phyloP scores from a whole-genome alignment of 2,113 vertebrate genomes.

The Melospiza melodia region DNA sequence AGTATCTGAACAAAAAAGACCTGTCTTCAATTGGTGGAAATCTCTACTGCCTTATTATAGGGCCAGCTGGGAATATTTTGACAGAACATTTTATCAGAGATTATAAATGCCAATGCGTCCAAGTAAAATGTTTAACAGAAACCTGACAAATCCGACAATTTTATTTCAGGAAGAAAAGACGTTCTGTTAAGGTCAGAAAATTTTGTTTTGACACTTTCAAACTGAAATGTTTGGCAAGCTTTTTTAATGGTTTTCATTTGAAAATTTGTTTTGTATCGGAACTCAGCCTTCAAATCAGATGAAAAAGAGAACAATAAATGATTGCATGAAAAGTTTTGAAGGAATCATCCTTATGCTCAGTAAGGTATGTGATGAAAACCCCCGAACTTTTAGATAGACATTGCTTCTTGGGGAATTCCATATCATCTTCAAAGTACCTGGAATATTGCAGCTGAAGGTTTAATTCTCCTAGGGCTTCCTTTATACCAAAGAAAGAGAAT shows the following conservation, averaged over 20 bases:
- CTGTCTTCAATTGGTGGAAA: conserved; percentile 5
- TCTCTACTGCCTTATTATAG: conserved; percentile 33
- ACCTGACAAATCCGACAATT: conserved; percentile 14
- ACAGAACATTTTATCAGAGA: conserved; percentile 47
- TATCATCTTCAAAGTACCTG: neutral
- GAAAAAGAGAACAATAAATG: neutral
- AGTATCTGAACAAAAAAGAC: conserved; percentile 27
- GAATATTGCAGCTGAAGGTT: neutral
- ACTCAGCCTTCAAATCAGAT: neutral
- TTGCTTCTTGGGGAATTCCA: neutral
- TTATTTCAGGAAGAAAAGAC: neutral
- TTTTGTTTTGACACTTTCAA: conserved; percentile 42
- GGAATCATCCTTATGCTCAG: neutral
- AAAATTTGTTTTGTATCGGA: neutral
- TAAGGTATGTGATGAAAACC: neutral
- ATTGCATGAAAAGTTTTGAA: neutral
- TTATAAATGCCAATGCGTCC: neutral
- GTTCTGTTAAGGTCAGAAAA: conserved; percentile 27
- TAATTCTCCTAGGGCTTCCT: neutral
- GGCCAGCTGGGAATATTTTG: conserved; percentile 55
- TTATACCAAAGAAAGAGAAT: neutral
- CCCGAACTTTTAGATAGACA: neutral
- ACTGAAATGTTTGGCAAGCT: conserved; percentile 36
- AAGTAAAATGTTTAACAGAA: conserved; percentile 51
- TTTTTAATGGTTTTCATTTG: neutral